phyloP scores from a whole-genome alignment of 2,888 invertebrate species.

The Lepidocyrtoides sp. region DNA sequence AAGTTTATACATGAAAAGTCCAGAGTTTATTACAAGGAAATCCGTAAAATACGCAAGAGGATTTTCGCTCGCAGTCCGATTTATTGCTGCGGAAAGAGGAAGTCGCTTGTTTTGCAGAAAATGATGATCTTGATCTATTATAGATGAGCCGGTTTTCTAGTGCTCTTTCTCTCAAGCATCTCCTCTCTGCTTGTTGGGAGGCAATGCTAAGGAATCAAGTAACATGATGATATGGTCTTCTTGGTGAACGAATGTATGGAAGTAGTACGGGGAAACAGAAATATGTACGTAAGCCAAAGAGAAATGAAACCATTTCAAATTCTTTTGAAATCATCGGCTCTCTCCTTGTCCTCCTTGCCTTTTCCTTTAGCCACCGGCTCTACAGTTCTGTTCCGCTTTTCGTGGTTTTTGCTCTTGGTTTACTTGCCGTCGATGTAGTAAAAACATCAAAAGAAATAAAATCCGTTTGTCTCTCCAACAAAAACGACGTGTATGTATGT shows the following conservation, averaged over 20 bases:
- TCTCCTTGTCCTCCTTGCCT: neutral
- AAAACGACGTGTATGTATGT: slow-evolving; percentile 11
- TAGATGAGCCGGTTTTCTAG: slow-evolving; percentile 63
- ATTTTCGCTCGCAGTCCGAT: slow-evolving; percentile 73
- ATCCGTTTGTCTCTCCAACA: slow-evolving; percentile 25
- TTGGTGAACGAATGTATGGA: neutral
- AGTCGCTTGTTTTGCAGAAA: slow-evolving; percentile 76
- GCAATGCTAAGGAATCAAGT: neutral
- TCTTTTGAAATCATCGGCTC: slow-evolving; percentile 51
- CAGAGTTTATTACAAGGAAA: slow-evolving; percentile 77
- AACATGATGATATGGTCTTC: neutral
- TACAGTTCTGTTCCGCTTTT: neutral
- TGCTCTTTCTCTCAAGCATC: neutral
- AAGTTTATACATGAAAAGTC: slow-evolving; percentile 51
- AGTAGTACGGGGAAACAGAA: neutral
- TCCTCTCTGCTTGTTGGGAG: neutral
- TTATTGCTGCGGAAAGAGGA: slow-evolving; percentile 79
- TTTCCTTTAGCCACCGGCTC: neutral
- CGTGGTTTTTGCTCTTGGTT: slow-evolving; percentile 45
- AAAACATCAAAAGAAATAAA: slow-evolving; percentile 60
- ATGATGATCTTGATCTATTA: slow-evolving; percentile 76
- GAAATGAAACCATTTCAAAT: slow-evolving; percentile 62
- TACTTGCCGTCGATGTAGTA: slow-evolving; percentile 17
- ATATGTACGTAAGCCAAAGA: slow-evolving; percentile 17
- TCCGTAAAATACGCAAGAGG: slow-evolving; percentile 78